These are phyloP conservation scores for Lagocephalus sceleratus DNA, from an alignment of 2,797 vertebrate genomes.

Conservation along the genomic window DNA sequence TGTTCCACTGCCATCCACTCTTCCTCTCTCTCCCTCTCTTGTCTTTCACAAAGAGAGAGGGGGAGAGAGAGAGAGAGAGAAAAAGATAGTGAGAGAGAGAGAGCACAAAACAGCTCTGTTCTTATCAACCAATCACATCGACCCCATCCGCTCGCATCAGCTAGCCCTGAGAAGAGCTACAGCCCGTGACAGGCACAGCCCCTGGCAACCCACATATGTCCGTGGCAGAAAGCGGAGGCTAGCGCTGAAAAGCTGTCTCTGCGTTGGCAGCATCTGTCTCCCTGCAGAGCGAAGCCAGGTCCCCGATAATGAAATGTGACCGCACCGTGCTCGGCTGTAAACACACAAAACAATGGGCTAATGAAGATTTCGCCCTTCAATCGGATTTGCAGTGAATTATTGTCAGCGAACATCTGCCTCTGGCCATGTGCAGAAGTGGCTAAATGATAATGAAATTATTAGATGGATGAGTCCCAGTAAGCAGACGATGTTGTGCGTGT, in stretches of 20 bases:
- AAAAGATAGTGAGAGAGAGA: neutral
- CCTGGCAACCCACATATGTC: conserved; percentile 77
- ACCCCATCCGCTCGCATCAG: conserved; percentile 67
- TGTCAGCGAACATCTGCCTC: conserved; percentile 46
- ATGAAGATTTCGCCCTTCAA: conserved; percentile 43
- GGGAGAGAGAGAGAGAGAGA: conserved; percentile 3
- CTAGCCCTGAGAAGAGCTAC: conserved; percentile 65
- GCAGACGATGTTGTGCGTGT: conserved; percentile 26
- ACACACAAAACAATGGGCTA: conserved; percentile 47
- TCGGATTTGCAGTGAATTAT: conserved; percentile 37
- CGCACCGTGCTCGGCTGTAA: conserved; percentile 56
- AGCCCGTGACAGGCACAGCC: conserved; percentile 76
- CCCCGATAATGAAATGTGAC: conserved; percentile 67
- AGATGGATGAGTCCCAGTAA: conserved; percentile 53
- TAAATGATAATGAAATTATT: conserved; percentile 53
- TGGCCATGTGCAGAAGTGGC: conserved; percentile 35
- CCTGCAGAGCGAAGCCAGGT: conserved; percentile 50
- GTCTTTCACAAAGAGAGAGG: no score
- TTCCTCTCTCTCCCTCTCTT: conserved; percentile 6
- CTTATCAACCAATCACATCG: conserved; percentile 69
- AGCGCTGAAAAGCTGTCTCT: conserved; percentile 67
- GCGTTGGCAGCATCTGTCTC: conserved; percentile 70
- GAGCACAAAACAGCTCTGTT: conserved; percentile 32
- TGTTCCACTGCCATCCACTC: conserved; percentile 7
- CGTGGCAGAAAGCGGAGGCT: conserved; percentile 68